phyloP scores from a whole-genome alignment of 2,113 vertebrate genomes.

The Saccopteryx bilineata region DNA sequence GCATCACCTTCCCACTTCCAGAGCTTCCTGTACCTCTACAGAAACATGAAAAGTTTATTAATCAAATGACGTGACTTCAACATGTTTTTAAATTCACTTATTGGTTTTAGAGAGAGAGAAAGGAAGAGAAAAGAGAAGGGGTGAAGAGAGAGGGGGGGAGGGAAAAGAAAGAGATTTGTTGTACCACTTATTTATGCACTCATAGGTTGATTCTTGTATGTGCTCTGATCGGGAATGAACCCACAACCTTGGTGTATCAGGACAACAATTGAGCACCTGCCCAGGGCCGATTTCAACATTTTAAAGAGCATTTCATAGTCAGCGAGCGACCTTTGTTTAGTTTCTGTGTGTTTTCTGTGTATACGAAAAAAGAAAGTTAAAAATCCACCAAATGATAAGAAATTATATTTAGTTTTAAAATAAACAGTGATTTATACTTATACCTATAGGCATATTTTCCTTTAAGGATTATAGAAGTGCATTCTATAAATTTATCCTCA shows the following conservation, averaged over 20 bases:
- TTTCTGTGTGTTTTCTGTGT: background rate
- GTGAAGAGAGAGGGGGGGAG: no score
- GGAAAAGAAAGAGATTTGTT: no score
- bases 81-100: background rate
- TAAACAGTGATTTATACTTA: background rate
- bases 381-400: background rate
- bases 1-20: background rate
- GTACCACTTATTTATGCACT: no score
- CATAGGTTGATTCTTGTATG: no score
- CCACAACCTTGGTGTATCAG: no score
- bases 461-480: background rate
- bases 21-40: background rate
- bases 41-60: background rate
- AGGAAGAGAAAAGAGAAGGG: no score
- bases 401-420: background rate
- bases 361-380: slow-evolving; percentile 7
- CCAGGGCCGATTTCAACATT: background rate
- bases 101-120: no score
- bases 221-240: no score
- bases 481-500: slow-evolving; percentile 15
- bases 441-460: background rate
- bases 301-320: slow-evolving; percentile 1
- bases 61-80: background rate
- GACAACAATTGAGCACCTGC: no score
- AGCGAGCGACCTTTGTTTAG: background rate